Base-by-base conservation (phyloP, 2,888 invertebrate species). In the Pandemis cinnamomeana region DNA sequence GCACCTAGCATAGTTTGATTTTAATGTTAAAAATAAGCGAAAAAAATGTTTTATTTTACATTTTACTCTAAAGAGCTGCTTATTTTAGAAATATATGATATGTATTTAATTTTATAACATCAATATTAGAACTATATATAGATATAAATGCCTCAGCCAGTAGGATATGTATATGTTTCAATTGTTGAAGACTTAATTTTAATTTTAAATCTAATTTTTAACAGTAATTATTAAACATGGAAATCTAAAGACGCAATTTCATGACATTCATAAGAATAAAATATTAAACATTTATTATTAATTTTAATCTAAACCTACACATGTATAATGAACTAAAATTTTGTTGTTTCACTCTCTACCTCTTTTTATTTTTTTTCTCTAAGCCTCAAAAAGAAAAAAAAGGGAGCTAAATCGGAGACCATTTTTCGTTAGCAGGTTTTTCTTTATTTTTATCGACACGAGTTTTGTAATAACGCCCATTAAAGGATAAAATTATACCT, bases 71-170 rank as follows among this genome's bases (percentile, higher is more conserved):
- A 78, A 75, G 63, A 73, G 75, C 75, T 75, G 64, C 80, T 78
- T 82, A 82, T 83, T 84, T 83, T 46, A 71, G 80, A 83, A 85
- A 4, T 71, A 77, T 82, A 85, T 86, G 87, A 84, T 88, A 87
- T 87, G 83, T 84, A 80, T 84, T 75, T 72, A 75, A 75, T 77
- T 78, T 73, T 78, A 79, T 89, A 91, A 92, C 92, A 92, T 84
- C 90, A 80, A 92, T 89, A 86, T 86, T 87, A 71, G 60, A 71
- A 48, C 71, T 85, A 84, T 82, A 78, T 83, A 83, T 79, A 82
- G 71, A 71, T 88, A 88, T 91, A 93, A 93, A 94, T 94, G 94
- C 94, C 94, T 91, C 94, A 94, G 94, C 94, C 94, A 94, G 91
- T 84, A 85, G 80, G 92, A 94, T 94, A 93, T 94, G 92, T 94